Conservation (phyloP, 2,113 vertebrate genomes). For the Neodontobutis hainanensis region DNA sequence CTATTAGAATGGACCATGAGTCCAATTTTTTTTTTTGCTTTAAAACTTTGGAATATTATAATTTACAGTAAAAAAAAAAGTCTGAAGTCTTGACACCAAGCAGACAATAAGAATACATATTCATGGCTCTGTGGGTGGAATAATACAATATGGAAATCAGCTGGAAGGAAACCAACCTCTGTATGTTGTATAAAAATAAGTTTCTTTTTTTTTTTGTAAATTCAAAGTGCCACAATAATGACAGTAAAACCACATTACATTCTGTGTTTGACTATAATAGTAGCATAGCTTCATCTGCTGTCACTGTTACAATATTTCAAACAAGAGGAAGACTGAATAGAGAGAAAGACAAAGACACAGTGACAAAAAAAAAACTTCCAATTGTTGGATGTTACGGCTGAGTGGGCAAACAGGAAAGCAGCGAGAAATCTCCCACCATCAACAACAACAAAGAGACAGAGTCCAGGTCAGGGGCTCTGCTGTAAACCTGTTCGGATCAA, state of each 20-base stretch:
- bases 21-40: neutral
- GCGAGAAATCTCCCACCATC: constrained; percentile 31
- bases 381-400: constrained; percentile 24
- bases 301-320: constrained; percentile 18
- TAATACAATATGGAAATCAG: constrained; percentile 58
- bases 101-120: constrained; percentile 55
- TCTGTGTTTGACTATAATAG: neutral
- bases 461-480: constrained; percentile 17
- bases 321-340: constrained; percentile 8
- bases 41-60: constrained; percentile 10
- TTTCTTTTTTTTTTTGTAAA: neutral
- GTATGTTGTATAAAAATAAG: constrained; percentile 35
- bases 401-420: constrained; percentile 41
- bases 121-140: constrained; percentile 66
- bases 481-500: constrained; percentile 17
- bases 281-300: constrained; percentile 15
- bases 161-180: constrained; percentile 42
- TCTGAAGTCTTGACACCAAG: constrained; percentile 30
- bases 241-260: constrained; percentile 1
- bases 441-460: constrained; percentile 22
- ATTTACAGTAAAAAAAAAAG: constrained; percentile 8
- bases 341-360: constrained; percentile 10
- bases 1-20: neutral
- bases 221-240: constrained; percentile 42
- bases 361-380: constrained; percentile 17